Conservation (phyloP, 2,888 invertebrate genomes). For the Macrophya alboannulata region DNA sequence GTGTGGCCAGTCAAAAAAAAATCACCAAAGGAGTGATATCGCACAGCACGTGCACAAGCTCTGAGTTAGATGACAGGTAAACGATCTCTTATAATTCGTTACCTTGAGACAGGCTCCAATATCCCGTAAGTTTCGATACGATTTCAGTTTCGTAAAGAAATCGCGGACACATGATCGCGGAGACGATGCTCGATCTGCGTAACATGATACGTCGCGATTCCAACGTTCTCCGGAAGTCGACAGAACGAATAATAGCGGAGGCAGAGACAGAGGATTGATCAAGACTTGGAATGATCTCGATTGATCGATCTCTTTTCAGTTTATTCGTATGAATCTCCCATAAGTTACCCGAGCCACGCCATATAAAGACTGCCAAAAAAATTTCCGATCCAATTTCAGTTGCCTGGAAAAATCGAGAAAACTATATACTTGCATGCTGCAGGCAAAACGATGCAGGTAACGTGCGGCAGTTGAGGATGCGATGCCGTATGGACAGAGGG, state of each 20-base stretch:
- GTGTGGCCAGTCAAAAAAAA: neutral
- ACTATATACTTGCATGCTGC: conserved; percentile 29
- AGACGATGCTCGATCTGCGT: conserved; percentile 33
- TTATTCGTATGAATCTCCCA: neutral
- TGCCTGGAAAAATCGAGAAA: neutral
- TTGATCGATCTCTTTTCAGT: neutral
- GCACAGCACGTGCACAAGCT: neutral
- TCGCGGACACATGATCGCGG: conserved; percentile 34
- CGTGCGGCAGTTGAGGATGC: conserved; percentile 48
- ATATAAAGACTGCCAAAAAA: neutral
- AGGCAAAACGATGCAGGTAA: conserved; percentile 39
- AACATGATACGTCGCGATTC: conserved; percentile 42
- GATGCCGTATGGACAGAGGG: conserved; percentile 59
- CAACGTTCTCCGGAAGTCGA: conserved; percentile 48
- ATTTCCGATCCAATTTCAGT: neutral
- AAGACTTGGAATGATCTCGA: conserved; percentile 15
- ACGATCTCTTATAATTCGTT: conserved; percentile 33
- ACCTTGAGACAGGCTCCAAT: neutral
- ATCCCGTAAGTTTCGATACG: neutral
- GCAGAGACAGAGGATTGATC: neutral
- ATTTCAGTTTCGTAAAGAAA: conserved; percentile 38
- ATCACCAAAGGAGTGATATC: neutral
- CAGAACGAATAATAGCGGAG: neutral
- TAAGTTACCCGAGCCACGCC: neutral
- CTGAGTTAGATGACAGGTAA: neutral